These are phyloP conservation scores for Melanotaenia boesemani DNA, from an alignment of 2,797 vertebrate species.

Conservation along the genomic window DNA sequence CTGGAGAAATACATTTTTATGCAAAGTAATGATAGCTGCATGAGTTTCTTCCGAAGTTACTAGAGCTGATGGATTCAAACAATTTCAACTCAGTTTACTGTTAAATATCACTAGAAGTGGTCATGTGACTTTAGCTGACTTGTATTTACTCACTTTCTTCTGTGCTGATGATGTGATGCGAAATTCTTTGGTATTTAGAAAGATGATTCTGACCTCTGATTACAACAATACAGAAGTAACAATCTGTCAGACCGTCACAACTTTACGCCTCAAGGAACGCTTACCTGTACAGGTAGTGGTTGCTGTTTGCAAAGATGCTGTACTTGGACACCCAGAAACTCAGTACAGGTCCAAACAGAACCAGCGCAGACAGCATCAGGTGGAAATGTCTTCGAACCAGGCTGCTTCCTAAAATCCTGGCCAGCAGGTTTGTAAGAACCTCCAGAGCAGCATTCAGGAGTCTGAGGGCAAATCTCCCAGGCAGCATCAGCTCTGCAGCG, in stretches of 20 bases:
- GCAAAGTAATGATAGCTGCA: neutral
- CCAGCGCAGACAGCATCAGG: conserved; percentile 83
- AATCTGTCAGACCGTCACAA: too few relatives aligned
- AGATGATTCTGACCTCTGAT: too few relatives aligned
- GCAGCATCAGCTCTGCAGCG: conserved; percentile 45
- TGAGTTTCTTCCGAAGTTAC: too few relatives aligned
- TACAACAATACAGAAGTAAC: too few relatives aligned
- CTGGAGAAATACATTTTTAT: neutral
- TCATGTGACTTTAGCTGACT: neutral
- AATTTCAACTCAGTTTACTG: neutral
- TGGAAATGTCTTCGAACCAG: conserved; percentile 85
- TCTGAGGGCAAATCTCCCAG: conserved; percentile 38
- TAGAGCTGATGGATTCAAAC: neutral
- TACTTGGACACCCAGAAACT: conserved; percentile 85
- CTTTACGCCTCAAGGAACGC: conserved; percentile 25
- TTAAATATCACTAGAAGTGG: neutral
- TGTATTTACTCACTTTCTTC: neutral
- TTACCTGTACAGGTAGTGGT: conserved; percentile 91
- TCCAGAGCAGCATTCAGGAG: conserved; percentile 53
- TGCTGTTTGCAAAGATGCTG: conserved; percentile 87
- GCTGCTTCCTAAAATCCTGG: conserved; percentile 80
- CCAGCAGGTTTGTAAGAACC: conserved; percentile 79
- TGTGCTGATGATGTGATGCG: neutral
- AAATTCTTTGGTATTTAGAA: too few relatives aligned
- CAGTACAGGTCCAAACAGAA: conserved; percentile 86